These are phyloP conservation scores for Drosophila malerkotliana DNA, from an alignment of 1,140 invertebrate genomes.

Conservation along the genomic window DNA sequence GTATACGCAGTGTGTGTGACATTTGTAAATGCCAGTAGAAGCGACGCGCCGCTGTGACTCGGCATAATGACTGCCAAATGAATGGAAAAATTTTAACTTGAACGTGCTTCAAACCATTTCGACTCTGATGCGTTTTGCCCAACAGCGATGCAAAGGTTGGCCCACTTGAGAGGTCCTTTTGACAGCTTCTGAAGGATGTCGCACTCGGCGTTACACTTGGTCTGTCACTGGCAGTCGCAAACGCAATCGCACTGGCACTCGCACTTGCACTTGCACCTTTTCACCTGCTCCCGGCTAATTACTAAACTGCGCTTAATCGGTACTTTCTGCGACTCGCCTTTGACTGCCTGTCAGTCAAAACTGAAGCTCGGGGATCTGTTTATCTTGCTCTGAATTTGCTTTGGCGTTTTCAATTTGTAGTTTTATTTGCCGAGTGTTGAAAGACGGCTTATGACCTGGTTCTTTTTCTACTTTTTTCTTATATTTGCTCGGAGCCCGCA, in stretches of 20 bases:
- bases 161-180: slow-evolving; percentile 20
- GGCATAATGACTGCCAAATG: slow-evolving; percentile 64
- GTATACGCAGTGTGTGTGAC: slow-evolving; percentile 59
- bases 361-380: slow-evolving; percentile 13
- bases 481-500: slow-evolving; percentile 7
- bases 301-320: slow-evolving; percentile 56
- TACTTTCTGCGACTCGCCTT: slow-evolving; percentile 25
- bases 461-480: slow-evolving; percentile 2
- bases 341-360: slow-evolving; percentile 18
- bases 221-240: slow-evolving; percentile 9
- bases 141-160: slow-evolving; percentile 6
- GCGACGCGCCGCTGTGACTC: slow-evolving; percentile 23
- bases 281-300: slow-evolving; percentile 45
- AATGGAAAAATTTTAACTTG: slow-evolving; percentile 65
- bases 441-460: slow-evolving; percentile 42
- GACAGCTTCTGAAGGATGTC: slow-evolving; percentile 11
- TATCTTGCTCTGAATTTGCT: slow-evolving; percentile 9
- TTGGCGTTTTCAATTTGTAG: slow-evolving; percentile 45
- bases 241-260: slow-evolving; percentile 16
- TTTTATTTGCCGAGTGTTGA: slow-evolving; percentile 46
- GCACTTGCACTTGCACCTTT: slow-evolving; percentile 7
- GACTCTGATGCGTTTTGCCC: slow-evolving; percentile 29
- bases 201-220: slow-evolving; percentile 14
- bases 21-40: slow-evolving; percentile 67
- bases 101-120: slow-evolving; percentile 40